Evolutionary conservation across 2,888 invertebrate species (phyloP), one percentile per base, ranked within the genome.

Genomic region (Platycheirus albimanus): DNA sequence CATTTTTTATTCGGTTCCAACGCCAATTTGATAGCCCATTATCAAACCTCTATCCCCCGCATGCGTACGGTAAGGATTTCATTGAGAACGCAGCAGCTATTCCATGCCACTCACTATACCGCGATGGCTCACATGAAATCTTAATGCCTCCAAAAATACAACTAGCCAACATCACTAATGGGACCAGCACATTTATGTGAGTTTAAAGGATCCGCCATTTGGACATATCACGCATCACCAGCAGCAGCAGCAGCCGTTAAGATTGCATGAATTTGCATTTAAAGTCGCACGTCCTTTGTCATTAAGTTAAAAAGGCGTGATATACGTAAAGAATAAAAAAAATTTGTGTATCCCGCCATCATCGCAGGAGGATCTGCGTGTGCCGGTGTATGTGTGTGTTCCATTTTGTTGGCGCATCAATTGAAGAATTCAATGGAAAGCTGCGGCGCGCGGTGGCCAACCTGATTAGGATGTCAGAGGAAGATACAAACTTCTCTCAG

Each of bases 401-500:
- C 13, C 13, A 24, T 30, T 63, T 70, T 52, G 70, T 41, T 64
- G 63, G 67, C n/a, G n/a, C 24, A 51, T 63, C 58, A 38, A 41
- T 45, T 54, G 30, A 77, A 64, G 64, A 58, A 70, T 52, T 56
- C 72, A 33, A 41, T 58, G 17, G 36, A 66, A 67, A 66, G 43
- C 30, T 45, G 45, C 54, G 33, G 24, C 63, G 2, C n/a, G n/a
- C 17, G 4, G 51, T 36, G 47, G 28, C 43, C 70, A 45, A 64
- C 71, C 75, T 72, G 84, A 84, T 85, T 84, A 84, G 84, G 84
- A 84, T 84, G 76, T 79, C 84, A 80, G 61, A 47, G 17, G 33
- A 19, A 58, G 72, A 78, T 64, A 78, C n/a, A n/a, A n/a, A n/a
- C 43, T 6, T 15, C n/a, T 19, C 2, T 52, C 30, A 30, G 67